These are phyloP conservation scores for Tachina fera DNA, from an alignment of 2,888 invertebrate species.

Conservation along the genomic window DNA sequence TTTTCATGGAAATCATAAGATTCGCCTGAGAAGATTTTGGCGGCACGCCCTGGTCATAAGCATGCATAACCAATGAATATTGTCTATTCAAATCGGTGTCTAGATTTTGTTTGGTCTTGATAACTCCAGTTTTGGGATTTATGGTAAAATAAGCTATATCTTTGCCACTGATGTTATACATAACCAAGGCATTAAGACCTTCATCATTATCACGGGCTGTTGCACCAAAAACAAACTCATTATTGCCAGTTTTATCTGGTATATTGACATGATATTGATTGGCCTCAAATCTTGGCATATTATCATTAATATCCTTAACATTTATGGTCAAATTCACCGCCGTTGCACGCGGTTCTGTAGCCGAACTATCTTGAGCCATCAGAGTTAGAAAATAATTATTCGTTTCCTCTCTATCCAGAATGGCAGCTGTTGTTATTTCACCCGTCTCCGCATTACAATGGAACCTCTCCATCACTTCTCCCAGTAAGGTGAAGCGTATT, in stretches of 20 bases:
- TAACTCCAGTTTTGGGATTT: constrained; percentile 92
- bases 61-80: constrained; percentile 90
- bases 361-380: constrained; percentile 94
- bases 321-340: constrained; percentile 92
- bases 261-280: constrained; percentile 91
- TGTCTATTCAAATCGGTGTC: constrained; percentile 80
- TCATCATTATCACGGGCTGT: constrained; percentile 93
- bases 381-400: constrained; percentile 91
- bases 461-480: constrained; percentile 92
- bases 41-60: constrained; percentile 90
- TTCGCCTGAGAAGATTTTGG: constrained; percentile 89
- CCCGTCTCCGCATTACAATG: constrained; percentile 91
- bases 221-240: constrained; percentile 95
- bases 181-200: constrained; percentile 91
- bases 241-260: constrained; percentile 90
- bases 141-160: constrained; percentile 91
- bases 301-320: constrained; percentile 93
- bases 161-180: constrained; percentile 90
- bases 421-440: constrained; percentile 88
- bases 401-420: constrained; percentile 91
- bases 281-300: constrained; percentile 90
- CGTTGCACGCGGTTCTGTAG: constrained; percentile 92
- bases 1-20: constrained; percentile 90
- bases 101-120: constrained; percentile 89
- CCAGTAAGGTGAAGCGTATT: constrained; percentile 92